Evolutionary conservation across 2,797 vertebrate species (phyloP).

Genomic region (Linurgus olivaceus): DNA sequence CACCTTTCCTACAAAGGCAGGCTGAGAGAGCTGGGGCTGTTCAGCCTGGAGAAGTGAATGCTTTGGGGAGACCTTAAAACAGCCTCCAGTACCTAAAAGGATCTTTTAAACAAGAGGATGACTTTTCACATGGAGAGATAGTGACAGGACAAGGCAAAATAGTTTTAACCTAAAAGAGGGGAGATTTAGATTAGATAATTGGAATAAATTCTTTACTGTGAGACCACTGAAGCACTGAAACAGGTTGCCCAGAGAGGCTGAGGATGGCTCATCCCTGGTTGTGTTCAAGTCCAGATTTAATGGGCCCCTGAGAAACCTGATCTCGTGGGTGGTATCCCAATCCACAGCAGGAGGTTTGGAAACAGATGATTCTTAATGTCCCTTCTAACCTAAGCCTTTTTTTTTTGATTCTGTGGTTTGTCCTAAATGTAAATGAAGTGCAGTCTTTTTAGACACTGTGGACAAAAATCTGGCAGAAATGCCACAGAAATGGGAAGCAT

Average conservation of each 20-base stretch:
- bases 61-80: not conserved
- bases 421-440: not conserved
- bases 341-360: not conserved
- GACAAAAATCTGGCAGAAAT: not conserved
- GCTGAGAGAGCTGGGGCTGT: not conserved
- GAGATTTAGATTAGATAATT: not conserved
- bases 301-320: not conserved
- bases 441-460: not conserved
- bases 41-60: not conserved
- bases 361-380: not conserved
- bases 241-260: not conserved
- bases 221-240: not conserved
- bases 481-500: not conserved
- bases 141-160: not conserved
- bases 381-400: not conserved
- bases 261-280: not conserved
- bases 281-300: not conserved
- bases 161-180: not conserved
- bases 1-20: not conserved
- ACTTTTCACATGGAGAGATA: not conserved
- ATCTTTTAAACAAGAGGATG: not conserved
- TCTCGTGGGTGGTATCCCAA: not conserved
- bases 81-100: not conserved
- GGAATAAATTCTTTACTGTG: not conserved
- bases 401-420: not conserved